Evolutionary conservation across 2,113 vertebrate species (phyloP).

Genomic region (Nothocercus julius): DNA sequence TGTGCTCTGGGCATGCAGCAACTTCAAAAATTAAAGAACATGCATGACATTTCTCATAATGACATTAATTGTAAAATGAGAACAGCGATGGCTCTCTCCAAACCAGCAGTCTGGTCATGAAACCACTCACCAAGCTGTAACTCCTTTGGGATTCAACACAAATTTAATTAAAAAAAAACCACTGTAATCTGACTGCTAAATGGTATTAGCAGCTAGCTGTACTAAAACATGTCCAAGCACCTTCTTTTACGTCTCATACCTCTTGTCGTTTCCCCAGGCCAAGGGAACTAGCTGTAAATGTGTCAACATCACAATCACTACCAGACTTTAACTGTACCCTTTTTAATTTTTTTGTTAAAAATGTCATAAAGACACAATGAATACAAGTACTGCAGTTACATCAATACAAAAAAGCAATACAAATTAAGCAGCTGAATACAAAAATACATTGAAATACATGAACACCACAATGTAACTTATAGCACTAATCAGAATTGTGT

Average conservation of each 20-base stretch:
- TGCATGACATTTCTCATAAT: neutral
- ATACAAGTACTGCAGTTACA: slow-evolving; percentile 83
- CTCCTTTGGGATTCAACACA: rapidly evolving
- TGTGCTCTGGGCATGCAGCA: neutral
- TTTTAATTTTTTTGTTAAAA: slow-evolving; percentile 81
- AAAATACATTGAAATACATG: slow-evolving; percentile 77
- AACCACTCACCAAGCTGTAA: neutral
- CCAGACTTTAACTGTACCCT: slow-evolving; percentile 65
- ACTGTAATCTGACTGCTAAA: neutral
- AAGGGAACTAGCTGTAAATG: neutral
- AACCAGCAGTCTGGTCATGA: neutral
- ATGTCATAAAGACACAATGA: slow-evolving; percentile 77
- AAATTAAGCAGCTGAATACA: slow-evolving; percentile 83
- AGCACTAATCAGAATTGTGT: slow-evolving; percentile 76
- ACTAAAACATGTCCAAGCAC: neutral
- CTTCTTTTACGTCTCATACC: neutral
- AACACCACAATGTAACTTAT: slow-evolving; percentile 77
- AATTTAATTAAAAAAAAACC: neutral
- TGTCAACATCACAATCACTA: slow-evolving; percentile 28
- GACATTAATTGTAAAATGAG: neutral
- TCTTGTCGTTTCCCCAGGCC: neutral
- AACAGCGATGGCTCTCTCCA: rapidly evolving
- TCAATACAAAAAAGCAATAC: slow-evolving; percentile 86
- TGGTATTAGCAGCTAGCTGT: rapidly evolving
- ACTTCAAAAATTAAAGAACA: neutral